Evolutionary conservation across 1,140 invertebrate genomes (phyloP).

Genomic region (Drosophila mayri): DNA sequence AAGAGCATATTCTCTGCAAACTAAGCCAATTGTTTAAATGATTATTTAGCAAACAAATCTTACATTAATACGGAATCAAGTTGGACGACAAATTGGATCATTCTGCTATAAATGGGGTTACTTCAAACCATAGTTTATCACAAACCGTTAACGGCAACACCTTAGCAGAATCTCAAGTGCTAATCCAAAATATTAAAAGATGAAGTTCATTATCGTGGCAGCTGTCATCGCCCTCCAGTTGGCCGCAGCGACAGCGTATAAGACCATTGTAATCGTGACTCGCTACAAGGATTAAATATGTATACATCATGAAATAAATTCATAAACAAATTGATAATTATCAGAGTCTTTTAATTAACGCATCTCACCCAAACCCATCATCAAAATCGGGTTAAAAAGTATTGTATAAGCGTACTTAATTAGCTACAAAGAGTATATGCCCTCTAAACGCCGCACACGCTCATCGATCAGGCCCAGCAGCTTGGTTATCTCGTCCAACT

Average conservation of each 20-base stretch:
- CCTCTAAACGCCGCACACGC: slow-evolving; percentile 60
- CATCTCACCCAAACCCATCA: no score
- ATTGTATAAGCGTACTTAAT: background rate
- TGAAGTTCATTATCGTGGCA: background rate
- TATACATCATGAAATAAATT: background rate
- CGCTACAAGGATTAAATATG: background rate
- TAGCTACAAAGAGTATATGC: slow-evolving; percentile 41
- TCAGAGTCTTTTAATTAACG: background rate
- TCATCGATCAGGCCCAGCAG: slow-evolving; percentile 45
- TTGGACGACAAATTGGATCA: background rate
- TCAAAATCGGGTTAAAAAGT: background rate
- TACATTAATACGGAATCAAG: background rate
- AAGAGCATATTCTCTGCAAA: no score
- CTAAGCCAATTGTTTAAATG: background rate
- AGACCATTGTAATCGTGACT: background rate
- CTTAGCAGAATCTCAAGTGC: background rate
- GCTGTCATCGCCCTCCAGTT: background rate
- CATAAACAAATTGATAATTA: no score
- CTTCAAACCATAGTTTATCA: background rate
- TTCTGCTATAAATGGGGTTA: background rate
- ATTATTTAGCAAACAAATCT: slow-evolving; percentile 1
- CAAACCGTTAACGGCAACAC: background rate
- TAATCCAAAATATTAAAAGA: background rate
- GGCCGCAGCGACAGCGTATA: background rate
- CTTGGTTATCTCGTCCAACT: slow-evolving; percentile 53